Percentiles rank a stretch among this genome's conserved stretches.
Evolutionary conservation across 2,113 vertebrate species (phyloP).

Genomic region (Brienomyrus brachyistius): DNA sequence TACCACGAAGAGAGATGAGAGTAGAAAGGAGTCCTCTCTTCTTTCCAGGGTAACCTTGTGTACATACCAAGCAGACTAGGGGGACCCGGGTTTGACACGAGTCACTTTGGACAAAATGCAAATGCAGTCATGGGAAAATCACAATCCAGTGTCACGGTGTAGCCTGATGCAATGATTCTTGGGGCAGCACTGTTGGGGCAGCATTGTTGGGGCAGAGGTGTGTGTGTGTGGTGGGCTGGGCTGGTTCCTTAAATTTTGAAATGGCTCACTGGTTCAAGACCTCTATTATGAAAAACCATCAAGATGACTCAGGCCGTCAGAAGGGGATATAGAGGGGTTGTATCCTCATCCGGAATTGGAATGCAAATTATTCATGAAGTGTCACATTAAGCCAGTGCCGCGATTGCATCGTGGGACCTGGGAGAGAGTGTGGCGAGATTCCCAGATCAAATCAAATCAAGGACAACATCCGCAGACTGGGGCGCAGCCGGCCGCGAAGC

Average conservation of each 20-base stretch:
- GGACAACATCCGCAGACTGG: slow-evolving; percentile 46
- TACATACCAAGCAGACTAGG: background rate
- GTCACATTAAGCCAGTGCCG: slow-evolving; percentile 46
- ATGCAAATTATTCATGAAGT: slow-evolving; percentile 55
- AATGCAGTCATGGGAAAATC: background rate
- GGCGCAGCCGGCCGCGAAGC: background rate
- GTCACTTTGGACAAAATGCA: slow-evolving; percentile 4
- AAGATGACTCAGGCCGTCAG: background rate
- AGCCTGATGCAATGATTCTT: background rate
- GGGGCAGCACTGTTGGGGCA: background rate
- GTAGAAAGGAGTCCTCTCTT: background rate
- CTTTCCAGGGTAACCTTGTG: background rate
- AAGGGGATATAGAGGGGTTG: background rate
- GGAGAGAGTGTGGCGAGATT: slow-evolving; percentile 18
- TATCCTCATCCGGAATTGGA: slow-evolving; percentile 13
- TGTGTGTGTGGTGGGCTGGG: background rate
- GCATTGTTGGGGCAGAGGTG: background rate
- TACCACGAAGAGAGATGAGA: background rate
- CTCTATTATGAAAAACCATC: slow-evolving; percentile 5
- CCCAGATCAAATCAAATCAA: slow-evolving; percentile 58
- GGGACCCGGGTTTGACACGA: background rate
- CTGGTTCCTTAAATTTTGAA: slow-evolving; percentile 9
- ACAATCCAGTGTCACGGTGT: background rate
- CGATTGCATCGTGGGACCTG: slow-evolving; percentile 40
- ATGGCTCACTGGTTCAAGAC: slow-evolving; percentile 5